phyloP scores from a whole-genome alignment of 2,797 vertebrate genomes.

The Sternarchorhynchus goeldii region DNA sequence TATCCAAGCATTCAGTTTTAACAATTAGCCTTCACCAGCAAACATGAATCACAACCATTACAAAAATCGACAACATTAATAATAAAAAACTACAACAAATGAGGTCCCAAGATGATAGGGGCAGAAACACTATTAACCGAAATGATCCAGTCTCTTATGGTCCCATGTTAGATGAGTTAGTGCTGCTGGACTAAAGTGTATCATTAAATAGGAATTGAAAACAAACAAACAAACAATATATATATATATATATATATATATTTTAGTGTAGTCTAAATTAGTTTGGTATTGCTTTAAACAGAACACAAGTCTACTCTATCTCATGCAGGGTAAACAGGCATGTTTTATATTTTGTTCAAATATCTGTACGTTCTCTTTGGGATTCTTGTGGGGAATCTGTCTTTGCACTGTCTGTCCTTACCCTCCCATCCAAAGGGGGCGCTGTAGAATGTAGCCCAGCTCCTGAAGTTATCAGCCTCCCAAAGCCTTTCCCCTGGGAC shows the following conservation, averaged over 20 bases:
- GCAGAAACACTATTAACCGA: not conserved
- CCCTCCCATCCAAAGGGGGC: slow-evolving; percentile 44
- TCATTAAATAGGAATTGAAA: not conserved
- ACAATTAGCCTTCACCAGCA: not conserved
- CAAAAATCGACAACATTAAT: not conserved
- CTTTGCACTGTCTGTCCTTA: slow-evolving; percentile 30
- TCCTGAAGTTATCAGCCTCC: slow-evolving; percentile 73
- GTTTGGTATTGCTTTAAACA: too few relatives aligned
- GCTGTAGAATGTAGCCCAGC: slow-evolving; percentile 37
- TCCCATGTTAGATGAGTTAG: not conserved
- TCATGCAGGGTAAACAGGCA: not conserved
- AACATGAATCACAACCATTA: not conserved
- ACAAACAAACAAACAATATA: not conserved
- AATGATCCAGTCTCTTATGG: not conserved
- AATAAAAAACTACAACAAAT: too few relatives aligned
- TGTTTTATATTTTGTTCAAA: slow-evolving; percentile 13
- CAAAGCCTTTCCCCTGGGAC: slow-evolving; percentile 79
- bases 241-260: not conserved
- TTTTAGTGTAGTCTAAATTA: not conserved
- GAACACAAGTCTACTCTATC: not conserved
- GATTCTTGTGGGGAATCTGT: slow-evolving; percentile 27
- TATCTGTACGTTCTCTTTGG: not conserved
- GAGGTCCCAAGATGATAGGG: too few relatives aligned
- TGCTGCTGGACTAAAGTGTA: not conserved
- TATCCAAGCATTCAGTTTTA: not conserved